phyloP scores from a whole-genome alignment of 2,113 vertebrate species.

The Anarhynchus alexandrinus region DNA sequence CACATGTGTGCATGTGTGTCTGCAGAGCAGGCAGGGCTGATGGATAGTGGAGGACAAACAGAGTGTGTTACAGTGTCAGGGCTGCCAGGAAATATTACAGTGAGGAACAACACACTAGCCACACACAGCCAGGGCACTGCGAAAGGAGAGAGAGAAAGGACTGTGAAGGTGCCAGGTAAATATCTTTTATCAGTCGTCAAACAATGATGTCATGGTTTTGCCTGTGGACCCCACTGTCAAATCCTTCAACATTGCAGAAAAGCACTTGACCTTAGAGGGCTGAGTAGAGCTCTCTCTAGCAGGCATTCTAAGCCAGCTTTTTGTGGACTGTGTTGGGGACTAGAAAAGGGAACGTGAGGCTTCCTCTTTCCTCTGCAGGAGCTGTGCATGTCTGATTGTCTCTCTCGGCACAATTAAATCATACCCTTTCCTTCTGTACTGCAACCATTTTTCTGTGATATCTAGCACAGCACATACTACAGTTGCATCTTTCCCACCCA shows the following conservation, averaged over 20 bases:
- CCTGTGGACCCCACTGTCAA: background rate
- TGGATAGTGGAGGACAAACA: background rate
- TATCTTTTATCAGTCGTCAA: background rate
- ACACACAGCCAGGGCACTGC: background rate
- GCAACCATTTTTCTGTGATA: background rate
- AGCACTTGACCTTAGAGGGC: background rate
- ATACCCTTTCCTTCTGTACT: background rate
- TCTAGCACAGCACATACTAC: background rate
- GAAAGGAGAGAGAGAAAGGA: background rate
- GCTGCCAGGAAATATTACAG: background rate
- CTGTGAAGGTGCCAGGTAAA: background rate
- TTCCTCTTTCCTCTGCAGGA: background rate
- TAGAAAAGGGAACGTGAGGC: background rate
- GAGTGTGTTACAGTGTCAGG: background rate
- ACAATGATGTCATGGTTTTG: background rate
- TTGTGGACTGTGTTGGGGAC: background rate
- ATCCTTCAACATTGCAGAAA: background rate
- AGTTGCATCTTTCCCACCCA: background rate
- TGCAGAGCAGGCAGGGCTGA: background rate
- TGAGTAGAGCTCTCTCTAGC: background rate
- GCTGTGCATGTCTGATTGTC: background rate
- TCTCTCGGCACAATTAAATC: background rate
- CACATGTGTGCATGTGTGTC: fast-evolving
- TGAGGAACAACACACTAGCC: background rate
- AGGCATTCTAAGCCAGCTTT: background rate